Base-by-base conservation (phyloP, 2,888 invertebrate genomes). In the Andrena haemorrhoa region DNA sequence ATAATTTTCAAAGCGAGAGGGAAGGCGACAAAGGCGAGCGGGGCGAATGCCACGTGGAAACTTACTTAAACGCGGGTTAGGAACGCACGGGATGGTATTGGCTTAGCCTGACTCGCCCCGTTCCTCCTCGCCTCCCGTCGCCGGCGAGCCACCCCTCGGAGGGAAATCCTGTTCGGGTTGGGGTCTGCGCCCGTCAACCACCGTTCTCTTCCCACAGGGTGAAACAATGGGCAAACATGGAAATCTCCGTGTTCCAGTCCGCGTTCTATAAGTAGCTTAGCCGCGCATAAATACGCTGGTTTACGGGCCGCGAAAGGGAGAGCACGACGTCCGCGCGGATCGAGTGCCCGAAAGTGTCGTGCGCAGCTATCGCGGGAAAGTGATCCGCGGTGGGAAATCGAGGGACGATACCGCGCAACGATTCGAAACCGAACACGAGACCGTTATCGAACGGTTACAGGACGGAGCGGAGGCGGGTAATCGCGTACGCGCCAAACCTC, bases 171-270 rank as follows among this genome's bases (percentile, higher is more conserved):
- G 65, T 82, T 82, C 51, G 26, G 16, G 41, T 63, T 20, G 53
- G 77, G 63, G 66, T 65, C 56, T 60, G 23, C 16, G 33, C 23
- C 47, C 56, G 35, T 66, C 60, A 56, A 56, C 66, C 75, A 58
- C 26, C 41, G 63, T n/a, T 41, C 60, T 75, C 75, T 73, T 75
- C 82, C 71, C 79, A 69, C 31, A 41, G 72, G 58, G 29, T n/a
- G 71, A 82, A 66, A 79, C 82, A 75, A 65, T 73, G 79, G 66
- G 51, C 33, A 33, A 75, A 82, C 82, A 41, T 58, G 79, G 72
- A 75, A 66, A 79, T 79, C 79, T 79, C 79, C 66, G 71, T 69
- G 58, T 66, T 65, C 33, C 70, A 41, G 60, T 33, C 63, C 20
- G 63, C 61, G 12, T 23, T 58, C 76, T 29, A 10, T 74, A 74